phyloP scores from a whole-genome alignment of 2,888 invertebrate genomes.

The Amblyjoppa fuscipennis region DNA sequence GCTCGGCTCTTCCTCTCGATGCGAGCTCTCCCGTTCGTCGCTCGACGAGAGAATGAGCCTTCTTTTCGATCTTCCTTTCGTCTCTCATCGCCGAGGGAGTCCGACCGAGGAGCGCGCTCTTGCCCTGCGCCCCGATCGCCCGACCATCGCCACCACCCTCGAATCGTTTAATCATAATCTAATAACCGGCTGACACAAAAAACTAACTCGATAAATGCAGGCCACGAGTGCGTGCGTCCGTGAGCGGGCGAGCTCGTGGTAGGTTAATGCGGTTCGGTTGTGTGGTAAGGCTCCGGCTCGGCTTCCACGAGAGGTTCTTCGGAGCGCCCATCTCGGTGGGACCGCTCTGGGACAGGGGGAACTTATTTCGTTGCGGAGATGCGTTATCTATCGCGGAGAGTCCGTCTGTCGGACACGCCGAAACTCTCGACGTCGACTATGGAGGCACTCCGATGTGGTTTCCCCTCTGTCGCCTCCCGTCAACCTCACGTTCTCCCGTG shows the following conservation, averaged over 20 bases:
- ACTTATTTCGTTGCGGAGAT: constrained; percentile 77
- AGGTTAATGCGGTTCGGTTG: constrained; percentile 7
- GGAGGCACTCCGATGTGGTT: constrained; percentile 21
- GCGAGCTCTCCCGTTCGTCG: constrained; percentile 77
- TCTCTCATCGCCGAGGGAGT: constrained; percentile 38
- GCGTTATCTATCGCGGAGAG: constrained; percentile 80
- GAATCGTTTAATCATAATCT: constrained; percentile 85
- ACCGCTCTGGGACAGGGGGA: constrained; percentile 61
- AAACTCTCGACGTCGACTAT: constrained; percentile 68
- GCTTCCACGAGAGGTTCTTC: background rate
- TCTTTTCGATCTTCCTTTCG: constrained; percentile 47
- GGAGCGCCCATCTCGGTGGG: constrained; percentile 9
- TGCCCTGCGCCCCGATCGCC: constrained; percentile 63
- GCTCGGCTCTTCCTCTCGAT: constrained; percentile 80
- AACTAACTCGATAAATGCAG: constrained; percentile 82
- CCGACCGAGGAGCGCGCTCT: constrained; percentile 42
- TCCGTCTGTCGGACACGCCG: constrained; percentile 79
- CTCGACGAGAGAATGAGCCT: constrained; percentile 60
- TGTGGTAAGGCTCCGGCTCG: background rate
- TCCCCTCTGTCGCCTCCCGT: constrained; percentile 38
- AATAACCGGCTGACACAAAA: constrained; percentile 85
- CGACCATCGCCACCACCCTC: constrained; percentile 72
- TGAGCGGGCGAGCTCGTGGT: constrained; percentile 26
- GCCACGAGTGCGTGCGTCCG: constrained; percentile 71
- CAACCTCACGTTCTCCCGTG: constrained; percentile 22